Percentiles rank a stretch among this genome's conserved stretches.
These are phyloP conservation scores for Choristoneura fumiferana DNA, from an alignment of 1,140 invertebrate species.

Conservation along the genomic window DNA sequence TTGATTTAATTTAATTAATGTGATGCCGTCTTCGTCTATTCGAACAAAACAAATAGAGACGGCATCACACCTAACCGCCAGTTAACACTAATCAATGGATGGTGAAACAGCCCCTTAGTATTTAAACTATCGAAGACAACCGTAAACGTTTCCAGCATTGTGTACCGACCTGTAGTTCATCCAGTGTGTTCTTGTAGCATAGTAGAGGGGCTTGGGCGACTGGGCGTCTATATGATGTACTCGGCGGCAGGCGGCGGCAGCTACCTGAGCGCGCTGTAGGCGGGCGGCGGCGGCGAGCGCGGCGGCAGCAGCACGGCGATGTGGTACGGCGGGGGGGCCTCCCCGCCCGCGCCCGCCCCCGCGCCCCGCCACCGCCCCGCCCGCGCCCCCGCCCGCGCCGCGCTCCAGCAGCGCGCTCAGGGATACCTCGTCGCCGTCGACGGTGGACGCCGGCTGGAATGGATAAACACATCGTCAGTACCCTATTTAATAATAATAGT, in stretches of 20 bases:
- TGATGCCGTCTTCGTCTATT: too few species aligned
- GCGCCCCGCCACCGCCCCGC: neutral
- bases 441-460: neutral
- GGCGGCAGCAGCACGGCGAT: conserved; percentile 83
- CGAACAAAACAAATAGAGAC: too few species aligned
- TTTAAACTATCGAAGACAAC: too few species aligned
- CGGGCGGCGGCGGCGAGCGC: conserved; percentile 80
- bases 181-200: too few species aligned
- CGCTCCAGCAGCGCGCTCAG: neutral
- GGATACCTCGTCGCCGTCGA: neutral
- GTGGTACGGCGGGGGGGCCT: conserved; percentile 82
- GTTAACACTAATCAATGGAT: too few species aligned
- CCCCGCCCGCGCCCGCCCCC: conserved; percentile 3
- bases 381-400: neutral
- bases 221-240: conserved; percentile 42
- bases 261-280: conserved; percentile 83
- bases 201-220: too few species aligned
- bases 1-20: too few species aligned
- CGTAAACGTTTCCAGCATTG: too few species aligned
- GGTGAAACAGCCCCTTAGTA: too few species aligned
- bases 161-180: too few species aligned
- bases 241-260: conserved; percentile 37
- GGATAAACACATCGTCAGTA: neutral
- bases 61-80: too few species aligned
- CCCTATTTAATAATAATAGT: too few species aligned